Conservation (phyloP, 2,888 invertebrate species). For the Heliconius ethilla region DNA sequence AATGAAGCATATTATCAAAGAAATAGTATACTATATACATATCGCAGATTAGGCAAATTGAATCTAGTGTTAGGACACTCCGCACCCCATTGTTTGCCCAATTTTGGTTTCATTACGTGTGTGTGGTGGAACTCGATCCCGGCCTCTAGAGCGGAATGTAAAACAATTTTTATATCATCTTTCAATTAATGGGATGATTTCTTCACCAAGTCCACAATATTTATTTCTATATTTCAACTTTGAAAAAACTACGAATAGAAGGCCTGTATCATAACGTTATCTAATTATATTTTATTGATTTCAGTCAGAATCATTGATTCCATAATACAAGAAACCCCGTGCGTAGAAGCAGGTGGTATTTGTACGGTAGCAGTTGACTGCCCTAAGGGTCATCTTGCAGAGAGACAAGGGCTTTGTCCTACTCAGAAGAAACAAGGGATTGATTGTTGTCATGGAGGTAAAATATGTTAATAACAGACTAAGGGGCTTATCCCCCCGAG, state of each 20-base stretch:
- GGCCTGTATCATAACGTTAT: not conserved
- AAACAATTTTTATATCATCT: too few species aligned
- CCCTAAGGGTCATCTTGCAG: constrained; percentile 48
- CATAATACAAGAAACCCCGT: constrained; percentile 51
- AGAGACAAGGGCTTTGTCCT: constrained; percentile 56
- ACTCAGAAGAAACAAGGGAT: constrained; percentile 55
- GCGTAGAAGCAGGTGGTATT: constrained; percentile 54
- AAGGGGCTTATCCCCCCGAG: not conserved
- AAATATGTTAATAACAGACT: constrained; percentile 23
- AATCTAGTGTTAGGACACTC: too few species aligned
- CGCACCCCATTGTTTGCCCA: too few species aligned
- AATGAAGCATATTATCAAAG: too few species aligned
- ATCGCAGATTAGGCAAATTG: too few species aligned
- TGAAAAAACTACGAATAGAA: not conserved
- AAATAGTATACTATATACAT: too few species aligned
- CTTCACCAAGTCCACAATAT: too few species aligned
- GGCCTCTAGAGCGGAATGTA: too few species aligned
- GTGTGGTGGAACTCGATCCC: too few species aligned
- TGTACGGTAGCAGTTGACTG: constrained; percentile 61
- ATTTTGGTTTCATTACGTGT: too few species aligned
- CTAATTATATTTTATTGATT: not conserved
- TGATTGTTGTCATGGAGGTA: constrained; percentile 66
- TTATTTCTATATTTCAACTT: not conserved
- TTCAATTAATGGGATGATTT: too few species aligned
- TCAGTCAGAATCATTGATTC: constrained; percentile 56